These are phyloP conservation scores for Microctenopoma stevenorrisi DNA, from an alignment of 2,797 vertebrate genomes.

Conservation along the genomic window DNA sequence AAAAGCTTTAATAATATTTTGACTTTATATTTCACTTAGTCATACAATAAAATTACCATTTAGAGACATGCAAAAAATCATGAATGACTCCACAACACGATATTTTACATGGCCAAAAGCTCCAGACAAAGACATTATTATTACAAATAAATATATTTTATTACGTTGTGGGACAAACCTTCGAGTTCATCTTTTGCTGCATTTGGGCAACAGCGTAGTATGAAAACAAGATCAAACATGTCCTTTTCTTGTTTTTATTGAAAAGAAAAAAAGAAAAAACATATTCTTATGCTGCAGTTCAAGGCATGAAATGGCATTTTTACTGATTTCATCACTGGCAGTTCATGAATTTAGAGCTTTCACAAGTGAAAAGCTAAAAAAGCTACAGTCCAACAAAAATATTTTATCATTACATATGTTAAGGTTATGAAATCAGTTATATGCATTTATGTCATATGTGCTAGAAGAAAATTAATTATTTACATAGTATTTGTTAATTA, in stretches of 20 bases:
- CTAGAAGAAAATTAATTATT: slow-evolving; percentile 34
- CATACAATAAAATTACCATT: too few species aligned
- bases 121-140: background rate
- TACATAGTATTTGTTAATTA: slow-evolving; percentile 37
- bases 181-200: slow-evolving; percentile 63
- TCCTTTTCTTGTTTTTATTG: slow-evolving; percentile 23
- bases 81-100: too few species aligned
- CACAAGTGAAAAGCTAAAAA: slow-evolving; percentile 18
- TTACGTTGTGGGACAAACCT: slow-evolving; percentile 78
- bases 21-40: too few species aligned
- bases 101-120: background rate
- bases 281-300: slow-evolving; percentile 39
- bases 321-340: slow-evolving; percentile 10
- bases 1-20: too few species aligned
- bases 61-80: too few species aligned
- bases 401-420: slow-evolving; percentile 23
- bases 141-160: slow-evolving; percentile 72
- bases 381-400: slow-evolving; percentile 20
- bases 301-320: slow-evolving; percentile 40
- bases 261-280: slow-evolving; percentile 22
- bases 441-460: slow-evolving; percentile 20
- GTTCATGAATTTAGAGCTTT: slow-evolving; percentile 33
- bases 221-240: slow-evolving; percentile 63
- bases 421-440: slow-evolving; percentile 30
- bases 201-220: slow-evolving; percentile 52